Evolutionary conservation across 2,797 vertebrate species (phyloP).

Genomic region (Heterohyrax brucei): DNA sequence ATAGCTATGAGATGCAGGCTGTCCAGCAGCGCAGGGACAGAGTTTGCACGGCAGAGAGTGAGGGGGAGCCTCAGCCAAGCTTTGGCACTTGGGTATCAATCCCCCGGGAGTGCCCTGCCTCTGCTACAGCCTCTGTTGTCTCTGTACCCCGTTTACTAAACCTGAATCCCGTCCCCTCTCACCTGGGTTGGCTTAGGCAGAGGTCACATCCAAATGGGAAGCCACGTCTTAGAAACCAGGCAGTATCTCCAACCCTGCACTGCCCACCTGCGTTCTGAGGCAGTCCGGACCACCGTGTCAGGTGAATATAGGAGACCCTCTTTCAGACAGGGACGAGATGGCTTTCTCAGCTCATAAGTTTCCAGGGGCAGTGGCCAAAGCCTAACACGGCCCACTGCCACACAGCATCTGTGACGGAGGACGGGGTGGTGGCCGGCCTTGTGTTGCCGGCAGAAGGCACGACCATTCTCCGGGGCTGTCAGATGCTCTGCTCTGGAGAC

Average conservation of each 20-base stretch:
- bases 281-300: accelerated
- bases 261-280: neutral
- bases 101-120: neutral
- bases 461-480: no score
- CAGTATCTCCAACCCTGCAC: neutral
- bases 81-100: neutral
- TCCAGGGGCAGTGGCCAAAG: accelerated
- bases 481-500: neutral
- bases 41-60: neutral
- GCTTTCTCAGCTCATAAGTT: neutral
- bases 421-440: accelerated
- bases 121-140: neutral
- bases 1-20: no score
- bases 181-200: accelerated
- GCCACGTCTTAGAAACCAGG: neutral
- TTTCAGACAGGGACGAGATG: neutral
- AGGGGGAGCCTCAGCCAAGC: neutral
- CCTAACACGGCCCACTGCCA: accelerated
- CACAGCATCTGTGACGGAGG: neutral
- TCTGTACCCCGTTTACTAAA: neutral
- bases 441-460: neutral
- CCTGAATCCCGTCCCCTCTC: neutral
- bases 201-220: neutral
- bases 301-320: no score
- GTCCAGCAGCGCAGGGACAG: neutral